Evolutionary conservation across 1,140 invertebrate genomes (phyloP), one percentile per base, ranked within the genome.

Genomic region (Diabrotica undecimpunctata): DNA sequence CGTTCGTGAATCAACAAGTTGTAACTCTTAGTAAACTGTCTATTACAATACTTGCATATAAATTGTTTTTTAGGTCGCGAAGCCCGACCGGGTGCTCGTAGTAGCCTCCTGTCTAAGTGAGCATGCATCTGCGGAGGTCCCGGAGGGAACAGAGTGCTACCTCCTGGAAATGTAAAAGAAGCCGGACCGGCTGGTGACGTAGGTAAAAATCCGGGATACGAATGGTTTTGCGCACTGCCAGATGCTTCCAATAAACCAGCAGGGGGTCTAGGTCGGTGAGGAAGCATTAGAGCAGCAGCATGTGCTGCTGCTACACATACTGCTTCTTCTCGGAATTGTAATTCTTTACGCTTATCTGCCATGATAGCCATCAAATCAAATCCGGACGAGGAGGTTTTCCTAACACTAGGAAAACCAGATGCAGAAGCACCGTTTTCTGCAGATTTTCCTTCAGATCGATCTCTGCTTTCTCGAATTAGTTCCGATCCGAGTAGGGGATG

Each of bases 11-110:
- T 98, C 55, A 99, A 85, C 70, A 99, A 82, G 81, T 99, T 99
- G 83, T 99, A 99, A 9, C 93, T 95, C 80, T 99, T 99, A 36
- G 96, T 98, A 79, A 99, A 99, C 74, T 98, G 94, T 8, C 97
- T 86, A 76, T 94, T 91, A 79, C 97, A 99, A 81, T 94, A 98
- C 81, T 96, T 95, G 82, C 97, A 99, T 73, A 99, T 97, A 79
- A 97, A 98, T 77, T 98, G 93, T 75, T 97, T 97, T 78, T 97
- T 97, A 5, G 94, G 94, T 64, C 95, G 82, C 0, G 92, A 90
- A 0, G 92, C 89, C 39, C 92, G 81, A 1, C 89, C 90, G 0
- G 90, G 90, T n/a, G 89, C 90, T 70, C 90, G 79, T 8, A 91
- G 79, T 39, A 91, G 79, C 65, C 90, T 81, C 54, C 90, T 81